Evolutionary conservation across 2,113 vertebrate genomes (phyloP), one percentile per base, ranked within the genome.

Genomic region (Cinclus cinclus): DNA sequence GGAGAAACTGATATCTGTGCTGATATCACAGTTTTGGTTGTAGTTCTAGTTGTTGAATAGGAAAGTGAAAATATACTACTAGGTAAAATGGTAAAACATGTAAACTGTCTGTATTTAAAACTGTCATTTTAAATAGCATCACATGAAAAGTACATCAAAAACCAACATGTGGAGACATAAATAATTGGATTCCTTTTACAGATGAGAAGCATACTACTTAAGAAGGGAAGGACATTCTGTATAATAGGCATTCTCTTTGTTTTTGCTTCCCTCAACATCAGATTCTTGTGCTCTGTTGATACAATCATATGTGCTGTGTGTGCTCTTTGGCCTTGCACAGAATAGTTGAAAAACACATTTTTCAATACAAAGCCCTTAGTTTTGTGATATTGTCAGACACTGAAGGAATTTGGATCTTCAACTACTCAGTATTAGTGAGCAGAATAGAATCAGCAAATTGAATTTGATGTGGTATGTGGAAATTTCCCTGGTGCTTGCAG

Each of bases 271-370:
- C 42, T 80, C 30, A 50, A 11, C 17, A 39, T 63, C 33, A 83
- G 28, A 24, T 77, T 63, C 35, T 65, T 60, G 10, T 88, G 77
- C 37, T 76, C 15, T 39, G 20, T 55, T 90, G 49, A 35, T 73
- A 21, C 3, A 31, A n/a, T 35, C 12, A 2, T 1, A 0, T n/a
- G 60, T 82, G 31, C 37, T 59, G 8, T n/a, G 13, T 52, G 25
- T 42, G 37, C 47, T 77, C 19, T 68, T 73, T 42, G 53, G 23
- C 42, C 18, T 27, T 56, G 16, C 23, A 12, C 68, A 39, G 22
- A 52, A 59, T 15, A 63, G 33, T 53, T 69, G 33, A 64, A 89
- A 87, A 64, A 35, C 50, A 16, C 3, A 23, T 70, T 89, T 89
- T 83, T 69, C 46, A 50, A 3, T 73, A 52, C 12, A 35, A 37